Conservation (phyloP, 2,888 invertebrate genomes). For the Synergus gifuensis region DNA sequence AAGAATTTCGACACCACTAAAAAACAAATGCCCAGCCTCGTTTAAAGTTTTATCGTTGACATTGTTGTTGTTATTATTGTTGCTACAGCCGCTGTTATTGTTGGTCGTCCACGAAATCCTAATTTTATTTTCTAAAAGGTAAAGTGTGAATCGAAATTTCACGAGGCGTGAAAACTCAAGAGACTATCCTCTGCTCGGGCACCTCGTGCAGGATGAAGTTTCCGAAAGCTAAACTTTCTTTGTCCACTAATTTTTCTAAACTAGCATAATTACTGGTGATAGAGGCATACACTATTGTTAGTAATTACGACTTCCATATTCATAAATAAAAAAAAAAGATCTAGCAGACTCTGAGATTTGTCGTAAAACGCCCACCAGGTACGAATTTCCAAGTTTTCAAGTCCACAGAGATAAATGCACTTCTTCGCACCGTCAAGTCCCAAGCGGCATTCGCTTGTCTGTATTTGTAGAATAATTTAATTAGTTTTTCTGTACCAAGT, state of each 20-base stretch:
- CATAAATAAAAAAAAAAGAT: slow-evolving; percentile 32
- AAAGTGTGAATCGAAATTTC: slow-evolving; percentile 18
- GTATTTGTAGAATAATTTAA: slow-evolving; percentile 32
- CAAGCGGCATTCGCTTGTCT: slow-evolving; percentile 9
- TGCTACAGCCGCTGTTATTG: slow-evolving; percentile 43
- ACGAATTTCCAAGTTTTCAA: slow-evolving; percentile 23
- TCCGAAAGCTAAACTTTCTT: not conserved
- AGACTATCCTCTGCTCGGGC: not conserved
- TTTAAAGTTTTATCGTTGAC: slow-evolving; percentile 50
- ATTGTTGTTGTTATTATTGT: slow-evolving; percentile 57
- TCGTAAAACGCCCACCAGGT: slow-evolving; percentile 30
- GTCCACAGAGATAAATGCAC: slow-evolving; percentile 17
- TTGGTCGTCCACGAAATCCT: slow-evolving; percentile 19
- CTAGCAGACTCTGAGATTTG: slow-evolving; percentile 31
- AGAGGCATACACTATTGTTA: slow-evolving; percentile 28
- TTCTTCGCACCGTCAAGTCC: slow-evolving; percentile 13
- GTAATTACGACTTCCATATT: slow-evolving; percentile 39
- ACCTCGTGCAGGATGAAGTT: not conserved
- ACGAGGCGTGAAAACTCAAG: not conserved
- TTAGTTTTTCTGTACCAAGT: slow-evolving; percentile 29
- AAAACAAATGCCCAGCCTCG: slow-evolving; percentile 24
- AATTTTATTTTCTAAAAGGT: slow-evolving; percentile 19
- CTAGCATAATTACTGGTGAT: slow-evolving; percentile 17
- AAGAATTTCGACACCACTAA: slow-evolving; percentile 33
- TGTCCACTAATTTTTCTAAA: slow-evolving; percentile 6